Base-by-base conservation (phyloP, 1,140 invertebrate genomes). In the Drosophila carrolli region DNA sequence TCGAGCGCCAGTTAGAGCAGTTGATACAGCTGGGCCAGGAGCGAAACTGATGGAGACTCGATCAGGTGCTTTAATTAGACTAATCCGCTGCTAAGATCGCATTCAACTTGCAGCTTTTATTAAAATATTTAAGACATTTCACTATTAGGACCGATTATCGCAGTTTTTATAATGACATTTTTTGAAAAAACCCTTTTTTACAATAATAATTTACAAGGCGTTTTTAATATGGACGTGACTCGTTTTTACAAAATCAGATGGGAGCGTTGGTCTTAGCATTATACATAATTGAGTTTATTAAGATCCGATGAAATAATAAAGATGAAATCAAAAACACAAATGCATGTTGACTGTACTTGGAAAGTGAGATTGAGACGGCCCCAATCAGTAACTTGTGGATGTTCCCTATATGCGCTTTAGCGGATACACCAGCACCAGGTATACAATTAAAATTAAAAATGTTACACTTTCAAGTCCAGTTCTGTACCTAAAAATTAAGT, bases 1-100 rank as follows among this genome's bases (percentile, higher is more conserved):
- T 94, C 9, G 93, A 94, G 72, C 67, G 93, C 5, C 92, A 92
- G 73, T 65, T 94, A 38, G 90, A 91, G 27, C 63, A 74, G 11
- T 32, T 92, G 32, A n/a, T 91, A 7, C 66, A 79, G 23, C 13
- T 88, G 40, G 38, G 90, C 0, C 78, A 84, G 60, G 65, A 86
- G 10, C 65, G 65, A 5, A 67, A 57, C 14, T 80, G 47, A 70
- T 35, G 6, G 10, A 32, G 29, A 7, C 1, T 32, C 23, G 23
- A 23, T 23, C 23, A 23, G 2, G 4, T 23, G 4, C 23, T 23
- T 23, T 4, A 23, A 4, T 23, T 23, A 23, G 23, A 23, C 23
- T 23, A 23, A 23, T 23, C 23, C 23, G 23, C 19, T 19, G 19
- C 19, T 19, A 1, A 19, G 41, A 58, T 56, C 23, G 43, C 55